These are phyloP conservation scores for Muntiacus muntjak DNA, from an alignment of 2,113 vertebrate species.

Conservation along the genomic window DNA sequence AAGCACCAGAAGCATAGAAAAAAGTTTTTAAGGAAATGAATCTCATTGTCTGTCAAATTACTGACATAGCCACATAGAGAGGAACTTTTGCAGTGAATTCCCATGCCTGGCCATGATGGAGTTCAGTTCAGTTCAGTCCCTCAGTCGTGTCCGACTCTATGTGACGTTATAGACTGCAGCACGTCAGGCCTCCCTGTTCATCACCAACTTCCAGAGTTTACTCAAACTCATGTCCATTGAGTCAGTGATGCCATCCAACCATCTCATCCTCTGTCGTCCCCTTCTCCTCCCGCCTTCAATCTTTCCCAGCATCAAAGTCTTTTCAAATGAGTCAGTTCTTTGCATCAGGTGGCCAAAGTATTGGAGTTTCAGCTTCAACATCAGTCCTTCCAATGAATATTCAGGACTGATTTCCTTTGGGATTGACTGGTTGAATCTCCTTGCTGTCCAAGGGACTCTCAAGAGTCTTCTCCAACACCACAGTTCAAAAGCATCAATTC, in stretches of 20 bases:
- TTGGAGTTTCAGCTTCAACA: neutral
- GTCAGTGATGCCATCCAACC: neutral
- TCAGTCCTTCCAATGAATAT: neutral
- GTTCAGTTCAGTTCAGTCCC: neutral
- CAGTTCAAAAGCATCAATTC: neutral
- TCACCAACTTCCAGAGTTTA: neutral
- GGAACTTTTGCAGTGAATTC: no score
- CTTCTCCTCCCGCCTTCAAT: neutral
- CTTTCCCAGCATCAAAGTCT: neutral
- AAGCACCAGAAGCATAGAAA: neutral
- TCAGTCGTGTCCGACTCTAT: rapidly evolving
- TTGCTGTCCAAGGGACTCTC: neutral
- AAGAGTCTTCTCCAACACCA: neutral
- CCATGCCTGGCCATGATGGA: neutral
- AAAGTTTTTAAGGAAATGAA: neutral
- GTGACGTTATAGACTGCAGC: neutral
- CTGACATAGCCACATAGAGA: neutral
- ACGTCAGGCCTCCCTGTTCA: neutral
- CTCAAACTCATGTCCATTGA: neutral
- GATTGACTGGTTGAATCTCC: neutral
- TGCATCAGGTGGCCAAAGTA: rapidly evolving
- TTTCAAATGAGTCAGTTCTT: neutral
- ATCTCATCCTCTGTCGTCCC: neutral
- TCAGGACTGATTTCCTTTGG: neutral
- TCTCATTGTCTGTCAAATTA: neutral